Base-by-base conservation (phyloP, 2,888 invertebrate genomes). In the Muschampia plurimacula region DNA sequence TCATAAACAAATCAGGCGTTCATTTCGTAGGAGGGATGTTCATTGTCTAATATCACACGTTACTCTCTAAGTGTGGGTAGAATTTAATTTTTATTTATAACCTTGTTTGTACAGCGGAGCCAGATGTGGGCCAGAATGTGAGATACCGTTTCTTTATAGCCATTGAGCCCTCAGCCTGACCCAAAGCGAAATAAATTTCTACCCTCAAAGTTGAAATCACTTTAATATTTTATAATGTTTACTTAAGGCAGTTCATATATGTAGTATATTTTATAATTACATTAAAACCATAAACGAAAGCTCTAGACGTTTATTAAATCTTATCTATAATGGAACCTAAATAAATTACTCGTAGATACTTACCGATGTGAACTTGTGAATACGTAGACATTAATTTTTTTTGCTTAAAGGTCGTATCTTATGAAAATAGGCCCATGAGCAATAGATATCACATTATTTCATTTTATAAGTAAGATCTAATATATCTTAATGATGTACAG, bases 41-140 rank as follows among this genome's bases (percentile, higher is more conserved):
- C 74, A 83, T 82, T 83, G 77, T 83, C 89, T 89, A 89, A 86
- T 89, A 89, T 89, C 89, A 89, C 89, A 86, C 89, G 79, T 85
- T 84, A 83, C 72, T 80, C 78, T 74, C 80, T 79, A 72, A 49
- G 79, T 82, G 81, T 81, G 79, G 72, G 81, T 79, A 79, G 81
- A 78, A 78, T 75, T 76, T 63, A 73, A 49, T 64, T 74, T 74
- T 62, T 32, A 70, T 69, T 75, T 71, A 70, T 74, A 46, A 59
- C 39, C 7, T 49, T 49, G n/a, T 28, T 49, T n/a, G 39, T 28
- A 69, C 74, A 74, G 69, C 75, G 41, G 73, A 70, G 63, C 68
- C 70, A 49, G 52, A 46, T 68, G 57, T 22, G 73, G 69, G 36
- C 46, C 65, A 52, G 46, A 52, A 59, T 39, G 46, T 63, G 70